Evolutionary conservation across 2,797 vertebrate genomes (phyloP), one percentile per base, ranked within the genome.

Genomic region (Heterohyrax brucei): DNA sequence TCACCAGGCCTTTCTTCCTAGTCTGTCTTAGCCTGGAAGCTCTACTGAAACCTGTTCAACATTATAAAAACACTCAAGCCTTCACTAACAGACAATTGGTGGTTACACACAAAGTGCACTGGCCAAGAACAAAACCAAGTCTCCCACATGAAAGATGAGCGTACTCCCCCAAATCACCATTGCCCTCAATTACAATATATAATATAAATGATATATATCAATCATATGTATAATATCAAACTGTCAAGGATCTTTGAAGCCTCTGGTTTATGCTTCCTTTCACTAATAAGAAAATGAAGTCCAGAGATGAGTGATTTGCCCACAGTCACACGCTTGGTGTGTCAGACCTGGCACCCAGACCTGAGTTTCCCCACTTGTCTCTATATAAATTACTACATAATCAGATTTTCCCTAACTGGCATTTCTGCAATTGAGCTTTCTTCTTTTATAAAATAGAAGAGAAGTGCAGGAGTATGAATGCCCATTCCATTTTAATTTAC

Each of bases 401-500:
- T 76, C 72, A 59, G 26, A n/a, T 53, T 39, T 79, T 79, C 19
- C 30, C 28, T 62, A 56, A n/a, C 44, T 33, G 88, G 66, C 53
- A 30, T 76, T 95, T 93, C 53, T 82, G 59, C 19, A 28, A 8
- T 2, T 50, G 81, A 88, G 9, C 26, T 78, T 82, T 87, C 44
- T 50, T 77, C 33, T 73, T 92, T 50, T 8, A 75, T 75, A 78
- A n/a, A 78, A 93, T 73, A 56, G 91, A 92, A 56, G 56, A 50
- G 16, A 85, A 66, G 73, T 5, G 2, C 10, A 24, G 8, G 48
- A 68, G 16, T 59, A 24, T 10, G 2, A 39, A 4, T 13, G n/a
- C 62, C 50, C 92, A 61, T 59, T 89, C 61, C 39, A 5, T 91
- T 87, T 88, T 70, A 85, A 93, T 93, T 56, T 94, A 33, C 33